Conservation (phyloP, 2,797 vertebrate species). For the Sebastolobus alascanus region DNA sequence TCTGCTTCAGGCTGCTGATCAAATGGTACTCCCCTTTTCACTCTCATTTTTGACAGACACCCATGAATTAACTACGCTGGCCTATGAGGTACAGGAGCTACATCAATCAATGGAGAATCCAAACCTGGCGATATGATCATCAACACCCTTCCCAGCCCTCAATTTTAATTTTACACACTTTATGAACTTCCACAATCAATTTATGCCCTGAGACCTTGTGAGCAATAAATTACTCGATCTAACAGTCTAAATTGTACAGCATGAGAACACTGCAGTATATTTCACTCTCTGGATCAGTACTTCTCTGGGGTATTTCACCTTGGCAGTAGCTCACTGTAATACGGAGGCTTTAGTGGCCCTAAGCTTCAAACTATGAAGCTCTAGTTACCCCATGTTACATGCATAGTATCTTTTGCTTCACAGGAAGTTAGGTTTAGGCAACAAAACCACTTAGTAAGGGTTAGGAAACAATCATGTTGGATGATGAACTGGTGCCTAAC, state of each 20-base stretch:
- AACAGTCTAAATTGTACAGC: neutral
- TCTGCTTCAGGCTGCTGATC: constrained; percentile 4
- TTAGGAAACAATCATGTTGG: no score
- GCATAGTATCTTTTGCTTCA: no score
- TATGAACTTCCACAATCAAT: constrained; percentile 18
- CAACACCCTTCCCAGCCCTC: neutral
- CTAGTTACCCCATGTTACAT: neutral
- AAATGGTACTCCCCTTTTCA: neutral
- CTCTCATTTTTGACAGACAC: neutral
- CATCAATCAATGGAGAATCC: constrained; percentile 18
- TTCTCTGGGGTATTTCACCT: neutral
- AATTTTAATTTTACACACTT: constrained; percentile 14
- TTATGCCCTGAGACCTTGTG: neutral
- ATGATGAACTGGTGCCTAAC: no score
- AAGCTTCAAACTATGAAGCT: neutral
- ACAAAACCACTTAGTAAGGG: no score
- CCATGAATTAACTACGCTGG: neutral
- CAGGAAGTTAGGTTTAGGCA: no score
- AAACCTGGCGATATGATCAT: neutral
- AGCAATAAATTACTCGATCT: neutral
- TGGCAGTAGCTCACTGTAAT: neutral
- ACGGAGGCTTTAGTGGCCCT: neutral
- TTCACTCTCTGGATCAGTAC: neutral
- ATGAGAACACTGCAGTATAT: neutral
- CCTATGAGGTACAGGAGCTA: neutral